A percentile compares a stretch with the other conserved stretches of the same genome.
Conservation (phyloP, 2,113 vertebrate genomes). For the human (Homo sapiens) region DNA sequence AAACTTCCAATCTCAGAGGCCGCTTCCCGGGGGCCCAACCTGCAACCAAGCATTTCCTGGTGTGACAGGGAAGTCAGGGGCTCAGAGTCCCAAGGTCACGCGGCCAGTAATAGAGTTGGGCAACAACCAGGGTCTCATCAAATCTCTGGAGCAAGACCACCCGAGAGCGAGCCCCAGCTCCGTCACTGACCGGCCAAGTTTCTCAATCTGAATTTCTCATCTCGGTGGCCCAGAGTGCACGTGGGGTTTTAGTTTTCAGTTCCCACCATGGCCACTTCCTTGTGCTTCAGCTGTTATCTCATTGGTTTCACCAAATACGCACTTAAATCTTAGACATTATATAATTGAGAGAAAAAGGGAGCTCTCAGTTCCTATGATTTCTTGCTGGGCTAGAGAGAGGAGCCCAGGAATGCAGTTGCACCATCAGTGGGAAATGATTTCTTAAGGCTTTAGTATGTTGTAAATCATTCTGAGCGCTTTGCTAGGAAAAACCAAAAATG, state of each 20-base stretch:
- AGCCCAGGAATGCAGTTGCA: neutral
- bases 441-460: neutral
- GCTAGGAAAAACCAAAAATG: neutral
- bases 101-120: neutral
- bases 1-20: neutral
- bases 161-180: fast-evolving
- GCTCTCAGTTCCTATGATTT: neutral
- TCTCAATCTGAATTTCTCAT: neutral
- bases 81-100: neutral
- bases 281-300: neutral
- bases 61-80: neutral
- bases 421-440: neutral
- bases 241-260: neutral
- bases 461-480: neutral
- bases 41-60: neutral
- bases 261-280: conserved; percentile 29
- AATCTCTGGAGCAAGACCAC: fast-evolving
- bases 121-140: fast-evolving
- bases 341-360: neutral
- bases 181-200: neutral
- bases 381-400: neutral
- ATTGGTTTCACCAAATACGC: neutral
- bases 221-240: fast-evolving
- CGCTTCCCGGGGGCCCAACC: neutral
- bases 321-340: neutral